Conservation (phyloP, 2,113 vertebrate species). For the Urocitellus parryii region DNA sequence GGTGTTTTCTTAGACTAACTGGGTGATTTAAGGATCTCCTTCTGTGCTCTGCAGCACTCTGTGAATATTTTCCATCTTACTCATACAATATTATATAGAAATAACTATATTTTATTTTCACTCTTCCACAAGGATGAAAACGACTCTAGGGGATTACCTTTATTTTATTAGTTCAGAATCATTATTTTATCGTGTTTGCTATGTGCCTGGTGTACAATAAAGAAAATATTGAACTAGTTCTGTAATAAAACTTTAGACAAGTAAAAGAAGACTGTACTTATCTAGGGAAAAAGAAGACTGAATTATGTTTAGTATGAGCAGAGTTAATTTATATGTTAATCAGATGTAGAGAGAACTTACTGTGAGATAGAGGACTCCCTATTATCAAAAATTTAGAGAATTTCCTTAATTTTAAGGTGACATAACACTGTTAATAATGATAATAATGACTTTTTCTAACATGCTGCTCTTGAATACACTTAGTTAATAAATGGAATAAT, state of each 20-base stretch:
- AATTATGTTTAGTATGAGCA: not conserved
- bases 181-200: not conserved
- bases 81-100: not conserved
- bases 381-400: not conserved
- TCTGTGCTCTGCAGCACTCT: not conserved
- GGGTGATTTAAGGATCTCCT: conserved; percentile 32
- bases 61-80: not conserved
- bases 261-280: rapidly evolving
- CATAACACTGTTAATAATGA: not conserved
- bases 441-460: not conserved
- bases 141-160: not conserved
- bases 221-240: not conserved
- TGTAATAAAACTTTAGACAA: not conserved
- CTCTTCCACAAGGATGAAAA: not conserved
- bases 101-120: not conserved
- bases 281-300: not conserved
- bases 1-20: conserved; percentile 25
- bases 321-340: not conserved
- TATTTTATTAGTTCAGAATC: not conserved
- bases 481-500: not conserved
- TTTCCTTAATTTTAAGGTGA: not conserved
- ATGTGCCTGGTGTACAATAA: not conserved
- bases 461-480: not conserved
- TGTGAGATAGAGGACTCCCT: rapidly evolving
- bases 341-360: not conserved